phyloP scores from a whole-genome alignment of 2,113 vertebrate genomes.

The Bos taurus region ARS-UCD2.0 NC_037351.1:34720001-34720500 shows the following conservation, averaged over 20 bases:
- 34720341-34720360: background rate
- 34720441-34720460: background rate
- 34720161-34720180: background rate
- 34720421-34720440: background rate
- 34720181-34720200: background rate
- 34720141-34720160: background rate
- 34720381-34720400: background rate
- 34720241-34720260: background rate
- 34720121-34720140: background rate
- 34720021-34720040: background rate
- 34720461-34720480: background rate
- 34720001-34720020: background rate
- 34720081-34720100: background rate
- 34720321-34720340: background rate
- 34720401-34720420: background rate
- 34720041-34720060: background rate
- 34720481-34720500: background rate
- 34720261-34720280: background rate
- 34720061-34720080: background rate
- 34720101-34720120: background rate
- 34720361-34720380: background rate
- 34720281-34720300: background rate
- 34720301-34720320: conserved; percentile 11
- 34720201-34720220: background rate
- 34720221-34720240: background rate